Conservation (phyloP, 2,888 invertebrate genomes). For the Seira ritae region DNA sequence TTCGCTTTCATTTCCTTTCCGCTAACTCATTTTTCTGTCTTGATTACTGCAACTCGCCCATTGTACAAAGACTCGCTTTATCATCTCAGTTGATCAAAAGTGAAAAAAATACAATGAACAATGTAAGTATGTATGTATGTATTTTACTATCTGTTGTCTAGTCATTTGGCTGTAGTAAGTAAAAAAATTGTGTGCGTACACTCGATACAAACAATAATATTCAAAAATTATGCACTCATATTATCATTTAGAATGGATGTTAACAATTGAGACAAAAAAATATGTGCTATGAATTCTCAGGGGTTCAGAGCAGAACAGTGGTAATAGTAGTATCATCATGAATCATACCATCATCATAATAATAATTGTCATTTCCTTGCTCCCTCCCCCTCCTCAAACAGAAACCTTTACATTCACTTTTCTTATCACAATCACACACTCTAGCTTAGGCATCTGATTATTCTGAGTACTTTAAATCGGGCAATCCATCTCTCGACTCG, state of each 20-base stretch:
- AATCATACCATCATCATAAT: neutral
- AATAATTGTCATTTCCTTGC: neutral
- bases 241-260: slow-evolving; percentile 8
- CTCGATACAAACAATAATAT: neutral
- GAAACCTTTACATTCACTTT: neutral
- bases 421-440: neutral
- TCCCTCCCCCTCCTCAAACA: neutral
- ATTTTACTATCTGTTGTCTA: neutral
- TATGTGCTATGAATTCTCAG: no score
- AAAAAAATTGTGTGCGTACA: neutral
- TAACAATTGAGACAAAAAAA: neutral
- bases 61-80: neutral
- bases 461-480: neutral
- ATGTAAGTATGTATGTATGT: neutral
- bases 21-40: slow-evolving; percentile 15
- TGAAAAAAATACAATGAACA: neutral
- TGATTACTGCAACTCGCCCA: slow-evolving; percentile 1
- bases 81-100: slow-evolving; percentile 2
- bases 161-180: neutral
- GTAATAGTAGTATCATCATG: neutral
- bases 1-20: slow-evolving; percentile 63
- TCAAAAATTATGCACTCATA: neutral
- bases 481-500: neutral
- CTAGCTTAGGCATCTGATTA: no score
- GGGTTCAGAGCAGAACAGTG: no score